Evolutionary conservation across 2,888 invertebrate genomes (phyloP), one percentile per base, ranked within the genome.

Genomic region (Spicauda simplicius): DNA sequence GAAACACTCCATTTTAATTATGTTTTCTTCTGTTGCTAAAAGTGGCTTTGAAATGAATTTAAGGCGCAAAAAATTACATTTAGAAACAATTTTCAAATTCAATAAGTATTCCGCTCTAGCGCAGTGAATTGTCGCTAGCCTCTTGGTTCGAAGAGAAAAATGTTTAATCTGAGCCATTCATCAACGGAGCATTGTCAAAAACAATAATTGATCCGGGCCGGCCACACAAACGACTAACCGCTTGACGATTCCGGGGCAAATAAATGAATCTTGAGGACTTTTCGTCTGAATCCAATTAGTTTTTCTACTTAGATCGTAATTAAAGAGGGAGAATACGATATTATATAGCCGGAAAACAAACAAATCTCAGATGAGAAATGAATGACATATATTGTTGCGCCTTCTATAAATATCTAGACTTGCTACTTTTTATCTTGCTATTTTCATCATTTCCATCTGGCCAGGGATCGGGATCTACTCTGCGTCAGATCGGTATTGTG

Each of bases 161-260:
- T 61, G 64, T 69, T 69, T 69, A 66, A 69, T 64, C 61, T 16
- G 25, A 65, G 20, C 52, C 55, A 59, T 70, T 66, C 65, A 66
- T 66, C 69, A 62, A 25, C 56, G 69, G 52, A 63, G 53, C 53
- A 66, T 69, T 45, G 70, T 70, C 66, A 66, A 69, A 69, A 69
- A 67, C 56, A 61, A 64, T 64, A 71, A 69, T 64, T 64, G 66
- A 71, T 67, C 50, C 53, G 11, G 20, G 37, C 25, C 48, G 25
- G 54, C 14, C 54, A 54, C 45, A 20, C 25, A 54, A 20, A 20
- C 54, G 14, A 53, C 53, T 12, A 25, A 25, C 12, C n/a, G 20
- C 54, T 20, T 20, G 54, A 25, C 20, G 54, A 45, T 45, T 45
- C 45, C 45, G n/a, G 45, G 57, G 41, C 3, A 41, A 37, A 57